Evolutionary conservation across 2,797 vertebrate genomes (phyloP).

Genomic region (Melanogrammus aeglefinus): DNA sequence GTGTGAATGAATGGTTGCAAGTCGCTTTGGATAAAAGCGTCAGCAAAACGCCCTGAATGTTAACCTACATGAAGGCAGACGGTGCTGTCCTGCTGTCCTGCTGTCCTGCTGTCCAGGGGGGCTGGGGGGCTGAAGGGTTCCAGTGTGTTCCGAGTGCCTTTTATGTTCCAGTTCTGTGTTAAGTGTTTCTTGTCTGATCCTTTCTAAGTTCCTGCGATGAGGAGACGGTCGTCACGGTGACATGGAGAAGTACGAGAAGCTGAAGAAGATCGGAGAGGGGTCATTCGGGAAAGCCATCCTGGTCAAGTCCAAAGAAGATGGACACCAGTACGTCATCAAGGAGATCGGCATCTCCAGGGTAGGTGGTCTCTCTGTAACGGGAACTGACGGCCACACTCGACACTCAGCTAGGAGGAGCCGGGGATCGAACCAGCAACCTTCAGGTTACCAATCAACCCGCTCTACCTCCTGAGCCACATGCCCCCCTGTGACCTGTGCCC

Average conservation of each 20-base stretch:
- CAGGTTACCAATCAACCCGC: too few relatives aligned
- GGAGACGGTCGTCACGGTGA: slow-evolving; percentile 48
- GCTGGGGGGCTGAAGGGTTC: not conserved
- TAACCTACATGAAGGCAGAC: too few relatives aligned
- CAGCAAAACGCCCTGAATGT: too few relatives aligned
- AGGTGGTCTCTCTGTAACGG: slow-evolving; percentile 29
- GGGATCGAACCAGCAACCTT: too few relatives aligned
- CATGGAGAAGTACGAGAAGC: slow-evolving; percentile 94
- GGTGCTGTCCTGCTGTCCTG: too few relatives aligned
- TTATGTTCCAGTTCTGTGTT: not conserved
- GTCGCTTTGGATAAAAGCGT: too few relatives aligned
- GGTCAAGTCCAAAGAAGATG: slow-evolving; percentile 87
- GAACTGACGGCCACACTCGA: too few relatives aligned
- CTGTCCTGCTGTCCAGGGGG: too few relatives aligned
- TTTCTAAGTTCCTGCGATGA: slow-evolving; percentile 60
- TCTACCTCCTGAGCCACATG: too few relatives aligned
- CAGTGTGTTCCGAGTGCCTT: not conserved
- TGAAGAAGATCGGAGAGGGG: slow-evolving; percentile 95
- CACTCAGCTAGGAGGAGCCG: too few relatives aligned
- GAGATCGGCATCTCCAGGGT: slow-evolving; percentile 96
- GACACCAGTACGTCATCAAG: slow-evolving; percentile 93
- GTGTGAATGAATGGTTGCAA: too few relatives aligned
- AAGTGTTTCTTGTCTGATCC: not conserved
- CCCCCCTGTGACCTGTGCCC: too few relatives aligned
- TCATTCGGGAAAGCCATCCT: slow-evolving; percentile 97